Evolutionary conservation across 1,140 invertebrate genomes (phyloP).

Genomic region (Euura lappo): DNA sequence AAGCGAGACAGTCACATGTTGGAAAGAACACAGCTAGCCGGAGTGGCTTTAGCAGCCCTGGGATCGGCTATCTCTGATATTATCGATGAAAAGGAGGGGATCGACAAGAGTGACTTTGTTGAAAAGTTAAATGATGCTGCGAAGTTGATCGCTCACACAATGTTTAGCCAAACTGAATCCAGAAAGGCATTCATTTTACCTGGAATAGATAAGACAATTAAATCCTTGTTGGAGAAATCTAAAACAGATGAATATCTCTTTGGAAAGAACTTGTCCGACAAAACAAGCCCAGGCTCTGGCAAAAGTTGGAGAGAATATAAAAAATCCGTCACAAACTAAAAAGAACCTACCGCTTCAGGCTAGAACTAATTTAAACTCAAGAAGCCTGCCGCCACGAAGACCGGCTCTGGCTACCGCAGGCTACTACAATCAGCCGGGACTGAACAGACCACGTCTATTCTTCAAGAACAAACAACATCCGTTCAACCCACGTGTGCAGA

Average conservation of each 20-base stretch:
- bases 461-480: slow-evolving; percentile 19
- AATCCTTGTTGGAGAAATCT: neutral
- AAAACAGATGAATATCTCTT: slow-evolving; percentile 20
- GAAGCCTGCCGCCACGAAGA: slow-evolving; percentile 8
- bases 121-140: slow-evolving; percentile 26
- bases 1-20: slow-evolving; percentile 18
- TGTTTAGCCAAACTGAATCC: slow-evolving; percentile 16
- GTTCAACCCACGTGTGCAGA: slow-evolving; percentile 15
- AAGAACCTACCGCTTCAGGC: neutral
- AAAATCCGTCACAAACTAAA: neutral
- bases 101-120: slow-evolving; percentile 21
- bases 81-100: slow-evolving; percentile 21
- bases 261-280: slow-evolving; percentile 25
- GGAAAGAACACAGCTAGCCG: slow-evolving; percentile 15
- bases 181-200: slow-evolving; percentile 26
- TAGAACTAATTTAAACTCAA: slow-evolving; percentile 24
- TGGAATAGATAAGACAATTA: neutral
- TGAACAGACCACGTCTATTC: slow-evolving; percentile 12
- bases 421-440: neutral
- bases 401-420: slow-evolving; percentile 11
- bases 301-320: slow-evolving; percentile 20
- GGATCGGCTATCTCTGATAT: slow-evolving; percentile 17
- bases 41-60: slow-evolving; percentile 18
- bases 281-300: slow-evolving; percentile 27
- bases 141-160: slow-evolving; percentile 22